Evolutionary conservation across 2,113 vertebrate genomes (phyloP), one percentile per base, ranked within the genome.

Genomic region (Brachyhypopomus occidentalis): DNA sequence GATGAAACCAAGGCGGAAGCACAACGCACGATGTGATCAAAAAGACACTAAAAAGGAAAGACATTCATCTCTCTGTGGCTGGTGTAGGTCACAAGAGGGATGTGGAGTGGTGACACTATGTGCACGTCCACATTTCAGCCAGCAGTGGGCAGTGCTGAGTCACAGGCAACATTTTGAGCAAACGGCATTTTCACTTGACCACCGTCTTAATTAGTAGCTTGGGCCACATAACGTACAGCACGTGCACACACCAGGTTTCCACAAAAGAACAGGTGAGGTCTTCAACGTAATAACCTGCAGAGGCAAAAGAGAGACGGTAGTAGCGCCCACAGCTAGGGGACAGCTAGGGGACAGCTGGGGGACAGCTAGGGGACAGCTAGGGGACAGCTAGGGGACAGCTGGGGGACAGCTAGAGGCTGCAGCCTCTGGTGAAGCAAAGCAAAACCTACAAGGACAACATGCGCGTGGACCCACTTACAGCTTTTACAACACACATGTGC

Each of bases 1-100:
- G 86, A 90, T 87, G 86, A 87, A 89, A 87, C 86, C 87, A 88
- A 90, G 87, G 84, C 80, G 86, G 84, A 90, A 89, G 87, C 82
- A 84, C 84, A 84, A 82, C 81, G 89, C 85, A 90, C 87, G 88
- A 87, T 82, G 38, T 85, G 73, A 55, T 72, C 78, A 72, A 17
- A 56, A 78, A 22, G 48, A 72, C 30, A 79, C 17, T 27, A 14
- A 63, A 25, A 60, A 25, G 20, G 56, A 0, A n/a, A 23, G 27
- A 48, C 2, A 27, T 72, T 30, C 36, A 55, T 63, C 78, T 62
- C 56, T 60, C 45, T 17, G 41, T 67, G 34, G 20, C 45, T 20
- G 4, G 22, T 60, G 45, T 48, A 60, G 55, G 36, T 79, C 67
- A 30, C n/a, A 52, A 66, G 79, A 12, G 16, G 55, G 34, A 59